Evolutionary conservation across 2,888 invertebrate species (phyloP).

Genomic region (Drosophila ustulata): DNA sequence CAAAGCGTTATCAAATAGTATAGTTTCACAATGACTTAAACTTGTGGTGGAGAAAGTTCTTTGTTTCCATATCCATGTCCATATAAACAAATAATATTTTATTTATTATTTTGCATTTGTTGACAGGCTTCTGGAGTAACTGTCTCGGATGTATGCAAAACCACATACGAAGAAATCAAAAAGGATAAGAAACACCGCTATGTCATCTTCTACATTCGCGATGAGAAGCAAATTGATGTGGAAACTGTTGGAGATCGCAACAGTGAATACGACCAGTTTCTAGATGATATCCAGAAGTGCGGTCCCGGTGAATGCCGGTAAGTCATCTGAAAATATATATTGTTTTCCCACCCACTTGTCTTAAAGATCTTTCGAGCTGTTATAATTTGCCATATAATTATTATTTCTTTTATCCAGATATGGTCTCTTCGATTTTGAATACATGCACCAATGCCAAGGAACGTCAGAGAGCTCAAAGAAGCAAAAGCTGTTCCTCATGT

Average conservation of each 20-base stretch:
- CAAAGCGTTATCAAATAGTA: not conserved
- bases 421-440: conserved; percentile 98
- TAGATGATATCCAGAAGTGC: conserved; percentile 95
- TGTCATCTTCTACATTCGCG: conserved; percentile 97
- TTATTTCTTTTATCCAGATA: conserved; percentile 86
- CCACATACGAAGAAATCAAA: conserved; percentile 98
- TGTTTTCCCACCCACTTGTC: not conserved
- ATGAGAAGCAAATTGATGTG: conserved; percentile 98
- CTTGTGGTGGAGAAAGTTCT: not conserved
- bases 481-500: conserved; percentile 99
- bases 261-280: conserved; percentile 97
- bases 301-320: conserved; percentile 97
- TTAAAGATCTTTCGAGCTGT: too few relatives aligned
- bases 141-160: conserved; percentile 97
- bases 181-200: conserved; percentile 99
- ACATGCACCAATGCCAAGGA: conserved; percentile 98
- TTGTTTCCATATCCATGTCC: not conserved
- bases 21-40: not conserved
- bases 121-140: conserved; percentile 97
- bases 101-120: conserved; percentile 12
- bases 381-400: not conserved
- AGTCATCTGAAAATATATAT: conserved; percentile 27
- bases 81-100: not conserved
- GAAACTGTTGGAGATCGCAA: conserved; percentile 96
- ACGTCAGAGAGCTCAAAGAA: conserved; percentile 98